Conservation (phyloP, 2,113 vertebrate species). For the Condylura cristata region DNA sequence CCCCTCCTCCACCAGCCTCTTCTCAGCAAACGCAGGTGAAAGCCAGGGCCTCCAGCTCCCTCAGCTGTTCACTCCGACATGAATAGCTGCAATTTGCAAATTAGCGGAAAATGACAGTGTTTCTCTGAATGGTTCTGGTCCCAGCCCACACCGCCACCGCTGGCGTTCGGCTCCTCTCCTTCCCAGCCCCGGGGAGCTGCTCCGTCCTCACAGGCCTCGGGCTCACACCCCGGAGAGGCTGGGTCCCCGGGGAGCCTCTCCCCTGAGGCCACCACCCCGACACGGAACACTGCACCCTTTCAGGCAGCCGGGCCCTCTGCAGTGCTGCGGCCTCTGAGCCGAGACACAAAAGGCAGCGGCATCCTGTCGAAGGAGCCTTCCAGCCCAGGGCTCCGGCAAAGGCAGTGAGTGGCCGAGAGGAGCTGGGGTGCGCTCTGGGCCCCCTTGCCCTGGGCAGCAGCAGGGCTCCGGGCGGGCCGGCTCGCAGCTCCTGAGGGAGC, state of each 20-base stretch:
- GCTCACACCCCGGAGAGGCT: not conserved
- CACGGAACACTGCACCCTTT: slow-evolving; percentile 1
- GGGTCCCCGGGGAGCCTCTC: not conserved
- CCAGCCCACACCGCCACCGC: slow-evolving; percentile 26
- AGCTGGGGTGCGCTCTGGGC: not conserved
- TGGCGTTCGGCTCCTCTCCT: not conserved
- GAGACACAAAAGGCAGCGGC: slow-evolving; percentile 1
- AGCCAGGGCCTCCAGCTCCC: not conserved
- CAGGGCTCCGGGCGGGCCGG: not conserved
- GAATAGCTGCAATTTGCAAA: slow-evolving; percentile 77
- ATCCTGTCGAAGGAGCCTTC: not conserved
- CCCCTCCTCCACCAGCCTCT: not conserved
- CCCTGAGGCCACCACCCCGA: not conserved
- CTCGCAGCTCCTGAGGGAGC: not conserved
- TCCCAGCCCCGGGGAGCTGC: not conserved
- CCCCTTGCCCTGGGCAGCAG: not conserved
- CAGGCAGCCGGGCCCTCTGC: slow-evolving; percentile 28
- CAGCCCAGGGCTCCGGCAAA: not conserved
- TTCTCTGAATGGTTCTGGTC: slow-evolving; percentile 57
- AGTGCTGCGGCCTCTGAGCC: not conserved
- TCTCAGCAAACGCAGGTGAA: slow-evolving; percentile 54
- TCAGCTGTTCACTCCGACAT: slow-evolving; percentile 57
- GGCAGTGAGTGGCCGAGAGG: not conserved
- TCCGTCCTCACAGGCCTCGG: not conserved
- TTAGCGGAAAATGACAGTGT: slow-evolving; percentile 74